Percentiles rank a stretch among this genome's conserved stretches.
Evolutionary conservation across 2,888 invertebrate genomes (phyloP).

Genomic region (Scaptomyza polygonia): DNA sequence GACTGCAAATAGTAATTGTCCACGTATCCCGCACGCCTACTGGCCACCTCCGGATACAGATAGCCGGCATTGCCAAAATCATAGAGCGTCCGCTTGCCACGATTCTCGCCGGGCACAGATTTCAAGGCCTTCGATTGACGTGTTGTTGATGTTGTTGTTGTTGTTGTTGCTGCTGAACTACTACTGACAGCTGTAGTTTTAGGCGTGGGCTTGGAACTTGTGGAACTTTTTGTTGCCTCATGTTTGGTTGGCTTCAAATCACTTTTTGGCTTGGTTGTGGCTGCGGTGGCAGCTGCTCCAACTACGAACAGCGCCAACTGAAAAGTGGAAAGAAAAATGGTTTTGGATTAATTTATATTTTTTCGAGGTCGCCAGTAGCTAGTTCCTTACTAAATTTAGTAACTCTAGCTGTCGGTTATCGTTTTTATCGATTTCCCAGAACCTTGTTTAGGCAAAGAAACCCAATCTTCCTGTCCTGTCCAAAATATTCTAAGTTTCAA

Average conservation of each 20-base stretch:
- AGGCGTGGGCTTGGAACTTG: conserved; percentile 37
- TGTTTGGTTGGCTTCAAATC: conserved; percentile 37
- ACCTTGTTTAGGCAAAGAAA: too few species aligned
- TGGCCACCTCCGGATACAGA: conserved; percentile 77
- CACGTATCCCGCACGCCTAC: conserved; percentile 77
- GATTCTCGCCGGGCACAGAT: conserved; percentile 70
- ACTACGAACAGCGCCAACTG: conserved; percentile 76
- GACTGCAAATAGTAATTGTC: conserved; percentile 73
- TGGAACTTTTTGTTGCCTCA: conserved; percentile 20
- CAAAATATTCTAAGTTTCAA: too few species aligned
- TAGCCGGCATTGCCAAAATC: conserved; percentile 81
- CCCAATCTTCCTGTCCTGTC: too few species aligned
- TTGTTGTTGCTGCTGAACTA: neutral
- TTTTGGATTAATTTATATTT: too few species aligned
- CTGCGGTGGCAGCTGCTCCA: conserved; percentile 53
- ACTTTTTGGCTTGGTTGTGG: conserved; percentile 49
- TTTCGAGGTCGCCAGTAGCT: too few species aligned
- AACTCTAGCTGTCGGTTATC: too few species aligned
- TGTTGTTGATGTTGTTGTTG: conserved; percentile 34
- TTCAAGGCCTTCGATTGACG: conserved; percentile 63
- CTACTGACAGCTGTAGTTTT: conserved; percentile 2
- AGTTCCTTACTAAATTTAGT: too few species aligned
- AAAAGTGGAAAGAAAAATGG: conserved; percentile 26
- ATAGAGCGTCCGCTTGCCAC: conserved; percentile 83
- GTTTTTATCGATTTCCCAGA: too few species aligned